Evolutionary conservation across 2,888 invertebrate species (phyloP).

Genomic region (Scaptomyza parva): DNA sequence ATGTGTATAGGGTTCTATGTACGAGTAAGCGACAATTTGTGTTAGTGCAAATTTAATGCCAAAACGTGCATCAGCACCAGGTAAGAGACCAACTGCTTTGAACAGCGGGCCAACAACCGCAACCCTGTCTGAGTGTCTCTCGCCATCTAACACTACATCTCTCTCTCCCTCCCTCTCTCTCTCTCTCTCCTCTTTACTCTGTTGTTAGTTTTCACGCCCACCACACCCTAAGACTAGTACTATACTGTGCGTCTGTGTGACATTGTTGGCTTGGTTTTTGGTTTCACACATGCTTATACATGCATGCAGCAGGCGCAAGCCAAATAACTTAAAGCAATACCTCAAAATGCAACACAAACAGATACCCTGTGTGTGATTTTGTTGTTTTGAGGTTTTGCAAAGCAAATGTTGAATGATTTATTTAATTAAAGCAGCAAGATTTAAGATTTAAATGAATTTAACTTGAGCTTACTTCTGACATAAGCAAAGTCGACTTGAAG

Average conservation of each 20-base stretch:
- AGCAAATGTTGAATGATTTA: neutral
- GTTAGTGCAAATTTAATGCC: slow-evolving; percentile 80
- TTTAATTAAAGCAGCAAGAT: neutral
- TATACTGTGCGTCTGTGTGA: slow-evolving; percentile 4
- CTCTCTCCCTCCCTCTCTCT: too few relatives aligned
- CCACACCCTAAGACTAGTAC: neutral
- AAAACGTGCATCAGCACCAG: slow-evolving; percentile 67
- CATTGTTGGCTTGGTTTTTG: slow-evolving; percentile 71
- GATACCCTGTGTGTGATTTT: slow-evolving; percentile 9
- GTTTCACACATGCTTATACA: slow-evolving; percentile 78
- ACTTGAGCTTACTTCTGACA: neutral
- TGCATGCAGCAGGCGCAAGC: slow-evolving; percentile 58
- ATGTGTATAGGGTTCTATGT: slow-evolving; percentile 18
- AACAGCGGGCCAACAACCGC: slow-evolving; percentile 62
- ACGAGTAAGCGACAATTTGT: slow-evolving; percentile 78
- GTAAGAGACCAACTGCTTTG: slow-evolving; percentile 51
- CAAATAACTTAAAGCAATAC: slow-evolving; percentile 31
- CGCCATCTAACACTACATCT: slow-evolving; percentile 16
- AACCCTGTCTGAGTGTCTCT: slow-evolving; percentile 54
- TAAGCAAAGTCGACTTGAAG: neutral
- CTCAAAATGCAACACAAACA: slow-evolving; percentile 1
- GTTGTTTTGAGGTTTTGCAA: neutral
- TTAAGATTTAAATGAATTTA: neutral
- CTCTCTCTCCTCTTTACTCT: slow-evolving; percentile 1
- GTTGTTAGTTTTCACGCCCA: neutral